Evolutionary conservation across 1,140 invertebrate species (phyloP).

Genomic region (Drosophila pallidifrons): DNA sequence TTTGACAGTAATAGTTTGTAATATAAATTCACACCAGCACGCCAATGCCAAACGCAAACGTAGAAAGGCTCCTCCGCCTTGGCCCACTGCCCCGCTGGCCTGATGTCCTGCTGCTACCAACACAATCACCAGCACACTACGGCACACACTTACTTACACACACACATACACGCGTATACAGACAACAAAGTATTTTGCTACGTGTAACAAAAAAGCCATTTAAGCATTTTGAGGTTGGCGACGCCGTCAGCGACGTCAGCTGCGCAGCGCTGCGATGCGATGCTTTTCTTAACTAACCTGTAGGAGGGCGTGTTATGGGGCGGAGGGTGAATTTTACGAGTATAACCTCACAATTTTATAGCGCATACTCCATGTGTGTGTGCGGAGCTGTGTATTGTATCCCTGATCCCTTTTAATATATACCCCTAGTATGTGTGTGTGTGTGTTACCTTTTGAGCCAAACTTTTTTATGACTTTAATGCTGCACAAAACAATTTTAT

Average conservation of each 20-base stretch:
- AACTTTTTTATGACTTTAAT: conserved; percentile 75
- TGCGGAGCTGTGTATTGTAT: conserved; percentile 34
- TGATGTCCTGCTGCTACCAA: background rate
- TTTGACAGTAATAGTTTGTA: conserved; percentile 84
- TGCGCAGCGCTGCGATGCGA: conserved; percentile 36
- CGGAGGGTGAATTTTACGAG: conserved; percentile 37
- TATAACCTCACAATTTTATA: conserved; percentile 79
- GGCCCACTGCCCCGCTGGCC: background rate
- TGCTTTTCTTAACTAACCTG: conserved; percentile 52
- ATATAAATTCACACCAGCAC: conserved; percentile 82
- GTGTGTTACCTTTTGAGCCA: conserved; percentile 52
- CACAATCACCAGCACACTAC: background rate
- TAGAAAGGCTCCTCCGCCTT: conserved; percentile 41
- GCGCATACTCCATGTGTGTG: conserved; percentile 55
- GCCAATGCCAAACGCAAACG: conserved; percentile 69
- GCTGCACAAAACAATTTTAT: conserved; percentile 76
- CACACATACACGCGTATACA: conserved; percentile 17
- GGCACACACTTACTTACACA: background rate
- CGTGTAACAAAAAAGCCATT: conserved; percentile 84
- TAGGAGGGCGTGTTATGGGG: background rate
- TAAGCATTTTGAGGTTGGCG: conserved; percentile 81
- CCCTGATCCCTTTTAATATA: conserved; percentile 79
- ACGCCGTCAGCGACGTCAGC: conserved; percentile 41
- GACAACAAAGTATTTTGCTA: conserved; percentile 82
- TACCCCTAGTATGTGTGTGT: conserved; percentile 28